Evolutionary conservation across 2,797 vertebrate species (phyloP), one percentile per base, ranked within the genome.

Genomic region (Orientallactaga sibirica): DNA sequence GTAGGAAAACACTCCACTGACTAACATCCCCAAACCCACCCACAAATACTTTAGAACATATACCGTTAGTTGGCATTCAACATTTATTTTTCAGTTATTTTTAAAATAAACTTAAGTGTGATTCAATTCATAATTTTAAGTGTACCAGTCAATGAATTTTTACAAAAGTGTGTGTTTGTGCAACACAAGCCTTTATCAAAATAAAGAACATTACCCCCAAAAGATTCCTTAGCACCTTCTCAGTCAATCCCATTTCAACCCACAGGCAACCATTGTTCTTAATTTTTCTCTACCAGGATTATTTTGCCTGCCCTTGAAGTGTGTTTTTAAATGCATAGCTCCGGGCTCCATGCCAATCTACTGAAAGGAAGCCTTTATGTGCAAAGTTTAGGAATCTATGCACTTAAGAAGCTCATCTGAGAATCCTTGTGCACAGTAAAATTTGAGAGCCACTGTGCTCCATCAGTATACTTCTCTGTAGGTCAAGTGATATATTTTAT

Each of bases 231-330:
- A 16, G 64, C 55, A 66, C 52, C 37, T 62, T 88, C 58, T 92
- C 79, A 58, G 27, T 91, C 79, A 82, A 76, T 48, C 33, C 27
- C 66, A 27, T 9, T 43, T 67, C 71, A 77, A 5, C 66, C 78
- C 33, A 92, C 16, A 78, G 37, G 58, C 89, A 84, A 62, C 58
- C 66, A 92, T 79, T 94, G 93, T 92, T 88, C 64, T 78, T 82
- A 64, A 41, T 78, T 89, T 91, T 86, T 84, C 82, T 77, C 64
- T 82, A 71, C 64, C 55, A 82, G 70, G 88, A 77, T 91, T 91
- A 91, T 76, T 77, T 91, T 87, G 33, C 77, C 76, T 76, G 88
- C 64, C 77, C 84, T 87, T 87, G 88, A 91, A 91, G 84, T 82
- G n/a, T 29, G 20, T 91, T 80, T 80, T 89, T 91, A 70, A 91